Base-by-base conservation (phyloP, 2,797 vertebrate species). In the Acridotheres tristis region DNA sequence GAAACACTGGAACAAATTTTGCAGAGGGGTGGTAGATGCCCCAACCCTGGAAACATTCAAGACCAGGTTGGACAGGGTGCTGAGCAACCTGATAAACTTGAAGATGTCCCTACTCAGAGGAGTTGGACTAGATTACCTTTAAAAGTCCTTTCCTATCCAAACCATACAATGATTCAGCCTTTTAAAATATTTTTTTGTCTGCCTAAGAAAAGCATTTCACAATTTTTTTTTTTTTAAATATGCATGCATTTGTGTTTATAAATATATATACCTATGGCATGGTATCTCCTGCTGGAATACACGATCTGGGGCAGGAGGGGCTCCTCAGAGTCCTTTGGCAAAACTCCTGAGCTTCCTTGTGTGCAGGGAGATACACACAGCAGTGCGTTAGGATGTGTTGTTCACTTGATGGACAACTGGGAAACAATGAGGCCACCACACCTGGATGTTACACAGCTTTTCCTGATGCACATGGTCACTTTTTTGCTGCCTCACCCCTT, bases 401-500 rank as follows among this genome's bases (percentile, higher is more conserved):
- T 16, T 80, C 0, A 0, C 42, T 74, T 0, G 0, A 11, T 45
- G 50, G 42, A 32, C 47, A 68, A 0, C 13, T 26, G 42, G 58
- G 48, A 55, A 67, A 38, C 25, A 11, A 16, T 14, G 27, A 45
- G 21, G 18, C 22, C 57, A 36, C 32, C 51, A 54, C 55, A 55
- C 20, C 27, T 47, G 45, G 21, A 12, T 17, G n/a, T 38, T 15
- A 16, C 38, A 50, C 23, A 77, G 2, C 12, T 17, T 34, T 85
- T 85, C 21, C 30, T 79, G 42, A 2, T 13, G 50, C 10, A 54
- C 30, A 9, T 2, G 2, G 32, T 16, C 53, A n/a, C 26, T 16
- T 27, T 66, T 59, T 42, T 50, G 42, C 57, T 51, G 38, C 12
- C 13, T 4, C 30, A 47, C 30, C 55, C 26, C n/a, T 67, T 48